These are phyloP conservation scores for Cantharis flavilabris DNA, from an alignment of 2,888 invertebrate genomes.

Conservation along the genomic window DNA sequence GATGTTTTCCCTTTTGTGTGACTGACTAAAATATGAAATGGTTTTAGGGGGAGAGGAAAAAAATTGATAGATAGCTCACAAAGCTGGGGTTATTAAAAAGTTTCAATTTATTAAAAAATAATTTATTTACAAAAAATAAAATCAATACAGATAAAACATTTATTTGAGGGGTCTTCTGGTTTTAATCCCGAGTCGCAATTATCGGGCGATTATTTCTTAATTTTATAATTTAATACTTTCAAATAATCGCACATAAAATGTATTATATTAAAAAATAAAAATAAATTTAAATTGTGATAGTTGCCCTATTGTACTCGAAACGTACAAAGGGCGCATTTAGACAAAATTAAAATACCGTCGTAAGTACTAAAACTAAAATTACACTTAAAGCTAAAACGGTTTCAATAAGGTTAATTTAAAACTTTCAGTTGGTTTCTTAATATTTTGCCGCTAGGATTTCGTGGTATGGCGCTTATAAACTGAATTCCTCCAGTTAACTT, in stretches of 20 bases:
- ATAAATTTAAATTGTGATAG: neutral
- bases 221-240: neutral
- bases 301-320: no score
- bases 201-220: neutral
- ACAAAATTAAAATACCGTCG: no score
- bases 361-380: neutral
- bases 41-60: no score
- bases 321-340: neutral
- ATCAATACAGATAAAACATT: neutral
- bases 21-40: no score
- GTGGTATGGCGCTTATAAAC: conserved; percentile 72
- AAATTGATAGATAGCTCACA: no score
- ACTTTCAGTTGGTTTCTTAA: conserved; percentile 69
- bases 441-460: conserved; percentile 78
- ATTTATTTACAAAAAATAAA: neutral
- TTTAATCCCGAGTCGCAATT: neutral
- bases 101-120: neutral
- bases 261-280: neutral
- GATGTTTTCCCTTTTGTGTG: no score
- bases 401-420: neutral
- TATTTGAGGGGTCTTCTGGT: neutral
- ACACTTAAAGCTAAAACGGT: neutral
- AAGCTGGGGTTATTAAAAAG: no score
- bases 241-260: neutral
- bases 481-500: conserved; percentile 71